phyloP scores from a whole-genome alignment of 2,888 invertebrate species.

The Heliothis peltigera region DNA sequence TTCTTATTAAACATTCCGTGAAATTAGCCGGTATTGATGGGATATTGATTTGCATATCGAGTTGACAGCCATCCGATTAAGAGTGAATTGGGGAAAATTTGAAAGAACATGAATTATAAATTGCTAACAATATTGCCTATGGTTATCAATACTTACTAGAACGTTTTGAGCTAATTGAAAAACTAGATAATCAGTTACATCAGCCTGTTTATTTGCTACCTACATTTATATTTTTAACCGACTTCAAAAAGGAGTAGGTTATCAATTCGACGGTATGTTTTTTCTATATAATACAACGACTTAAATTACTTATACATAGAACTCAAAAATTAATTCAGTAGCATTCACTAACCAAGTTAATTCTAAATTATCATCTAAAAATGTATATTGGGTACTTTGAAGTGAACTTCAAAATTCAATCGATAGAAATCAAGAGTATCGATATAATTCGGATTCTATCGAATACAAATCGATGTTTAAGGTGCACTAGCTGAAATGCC shows the following conservation, averaged over 20 bases:
- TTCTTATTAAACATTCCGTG: constrained; percentile 70
- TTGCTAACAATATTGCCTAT: not conserved
- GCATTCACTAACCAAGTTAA: constrained; percentile 48
- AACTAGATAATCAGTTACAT: no score
- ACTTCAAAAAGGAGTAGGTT: no score
- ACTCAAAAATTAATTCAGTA: constrained; percentile 54
- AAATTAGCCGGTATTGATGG: constrained; percentile 51
- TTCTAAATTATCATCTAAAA: constrained; percentile 54
- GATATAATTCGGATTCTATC: constrained; percentile 45
- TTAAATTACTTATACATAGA: constrained; percentile 50
- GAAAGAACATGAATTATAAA: not conserved
- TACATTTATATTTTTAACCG: no score
- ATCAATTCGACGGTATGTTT: no score
- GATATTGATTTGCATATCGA: constrained; percentile 31
- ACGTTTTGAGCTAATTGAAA: no score
- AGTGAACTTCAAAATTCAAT: constrained; percentile 42
- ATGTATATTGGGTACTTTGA: constrained; percentile 30
- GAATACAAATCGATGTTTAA: constrained; percentile 58
- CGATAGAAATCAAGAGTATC: constrained; percentile 51
- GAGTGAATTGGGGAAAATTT: not conserved
- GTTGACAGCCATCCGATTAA: constrained; percentile 13
- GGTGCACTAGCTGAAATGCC: constrained; percentile 55
- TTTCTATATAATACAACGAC: constrained; percentile 17
- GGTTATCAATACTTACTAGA: no score
- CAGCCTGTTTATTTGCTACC: no score